Evolutionary conservation across 2,797 vertebrate genomes (phyloP).

Genomic region (Poeciliopsis turneri): DNA sequence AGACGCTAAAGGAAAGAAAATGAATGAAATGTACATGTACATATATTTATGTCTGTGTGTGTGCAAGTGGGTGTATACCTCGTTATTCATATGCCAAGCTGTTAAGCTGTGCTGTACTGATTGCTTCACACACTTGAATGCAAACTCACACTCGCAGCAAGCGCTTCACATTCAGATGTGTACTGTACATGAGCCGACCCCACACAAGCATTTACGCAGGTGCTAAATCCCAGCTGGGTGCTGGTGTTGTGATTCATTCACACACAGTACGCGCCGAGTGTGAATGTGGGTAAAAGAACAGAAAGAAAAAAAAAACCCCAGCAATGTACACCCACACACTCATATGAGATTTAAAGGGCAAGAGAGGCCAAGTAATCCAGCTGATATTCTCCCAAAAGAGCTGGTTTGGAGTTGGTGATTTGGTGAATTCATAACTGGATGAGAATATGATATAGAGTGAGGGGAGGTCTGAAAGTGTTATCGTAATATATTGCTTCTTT

Average conservation of each 20-base stretch:
- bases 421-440: not conserved
- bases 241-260: slow-evolving; percentile 46
- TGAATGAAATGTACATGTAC: slow-evolving; percentile 2
- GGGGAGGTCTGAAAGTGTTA: no score
- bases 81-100: slow-evolving; percentile 45
- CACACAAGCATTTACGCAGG: slow-evolving; percentile 31
- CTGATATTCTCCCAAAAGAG: slow-evolving; percentile 5
- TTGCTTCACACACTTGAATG: slow-evolving; percentile 4
- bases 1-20: slow-evolving; percentile 1
- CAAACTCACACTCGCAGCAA: slow-evolving; percentile 6
- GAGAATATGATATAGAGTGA: not conserved
- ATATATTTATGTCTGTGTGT: slow-evolving; percentile 10
- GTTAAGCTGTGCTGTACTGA: slow-evolving; percentile 30
- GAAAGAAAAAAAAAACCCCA: slow-evolving; percentile 5
- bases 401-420: not conserved
- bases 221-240: slow-evolving; percentile 33
- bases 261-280: slow-evolving; percentile 21
- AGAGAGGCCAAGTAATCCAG: slow-evolving; percentile 6
- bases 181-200: slow-evolving; percentile 11
- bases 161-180: slow-evolving; percentile 5
- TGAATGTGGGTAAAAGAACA: slow-evolving; percentile 20
- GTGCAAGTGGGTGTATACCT: slow-evolving; percentile 12
- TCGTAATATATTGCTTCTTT: not conserved
- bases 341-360: not conserved
- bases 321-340: not conserved